phyloP scores from a whole-genome alignment of 1,140 invertebrate genomes.

The Zaprionus ghesquierei region DNA sequence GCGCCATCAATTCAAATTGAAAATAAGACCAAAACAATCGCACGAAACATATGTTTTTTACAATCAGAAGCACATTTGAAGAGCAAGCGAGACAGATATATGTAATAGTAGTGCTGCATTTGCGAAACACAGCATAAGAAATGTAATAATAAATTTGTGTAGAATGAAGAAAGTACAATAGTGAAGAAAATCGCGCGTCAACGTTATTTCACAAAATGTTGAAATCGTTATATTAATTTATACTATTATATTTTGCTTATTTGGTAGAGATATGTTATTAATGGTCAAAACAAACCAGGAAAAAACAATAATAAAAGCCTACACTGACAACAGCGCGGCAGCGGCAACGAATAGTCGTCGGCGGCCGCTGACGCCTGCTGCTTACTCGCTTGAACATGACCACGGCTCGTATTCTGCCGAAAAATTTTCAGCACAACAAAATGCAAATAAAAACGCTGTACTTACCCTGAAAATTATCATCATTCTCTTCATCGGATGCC shows the following conservation, averaged over 20 bases:
- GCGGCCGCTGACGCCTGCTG: constrained; percentile 62
- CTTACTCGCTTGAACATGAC: constrained; percentile 71
- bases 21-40: constrained; percentile 54
- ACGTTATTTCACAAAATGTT: constrained; percentile 46
- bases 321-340: constrained; percentile 22
- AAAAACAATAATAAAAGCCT: constrained; percentile 55
- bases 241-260: background rate
- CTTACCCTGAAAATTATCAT: constrained; percentile 81
- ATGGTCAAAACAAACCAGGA: constrained; percentile 22
- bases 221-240: background rate
- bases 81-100: constrained; percentile 51
- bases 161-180: constrained; percentile 57
- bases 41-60: constrained; percentile 58
- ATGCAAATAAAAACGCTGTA: constrained; percentile 48
- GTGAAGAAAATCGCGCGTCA: constrained; percentile 54
- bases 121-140: constrained; percentile 58
- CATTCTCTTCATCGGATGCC: constrained; percentile 81
- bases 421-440: constrained; percentile 56
- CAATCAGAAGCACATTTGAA: constrained; percentile 1
- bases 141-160: constrained; percentile 74
- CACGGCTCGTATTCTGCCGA: constrained; percentile 63
- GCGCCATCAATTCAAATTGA: constrained; percentile 16
- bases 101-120: constrained; percentile 39
- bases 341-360: constrained; percentile 44
- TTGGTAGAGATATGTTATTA: background rate